phyloP scores from a whole-genome alignment of 1,140 invertebrate genomes.

The Drosophila ironensis region DNA sequence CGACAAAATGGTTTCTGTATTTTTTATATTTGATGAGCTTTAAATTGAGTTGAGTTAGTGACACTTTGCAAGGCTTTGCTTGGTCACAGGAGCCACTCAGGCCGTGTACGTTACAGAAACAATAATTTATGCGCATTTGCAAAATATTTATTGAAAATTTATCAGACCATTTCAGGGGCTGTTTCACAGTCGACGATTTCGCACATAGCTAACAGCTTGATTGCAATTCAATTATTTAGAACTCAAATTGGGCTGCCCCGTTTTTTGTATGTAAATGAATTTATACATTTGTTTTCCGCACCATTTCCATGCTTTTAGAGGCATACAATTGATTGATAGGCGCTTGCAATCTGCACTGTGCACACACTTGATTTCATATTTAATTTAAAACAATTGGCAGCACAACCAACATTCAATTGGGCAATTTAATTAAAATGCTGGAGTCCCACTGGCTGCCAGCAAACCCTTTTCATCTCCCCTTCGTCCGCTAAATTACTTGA shows the following conservation, averaged over 20 bases:
- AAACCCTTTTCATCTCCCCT: conserved; percentile 5
- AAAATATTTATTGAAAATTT: background rate
- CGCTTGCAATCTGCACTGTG: conserved; percentile 43
- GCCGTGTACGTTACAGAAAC: no score
- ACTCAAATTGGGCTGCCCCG: background rate
- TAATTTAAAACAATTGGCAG: conserved; percentile 54
- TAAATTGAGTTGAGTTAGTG: conserved; percentile 41
- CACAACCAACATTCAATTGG: conserved; percentile 42
- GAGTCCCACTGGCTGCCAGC: background rate
- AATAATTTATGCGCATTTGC: conserved; percentile 22
- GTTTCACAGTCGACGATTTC: background rate
- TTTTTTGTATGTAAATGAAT: conserved; percentile 21
- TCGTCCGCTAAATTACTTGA: conserved; percentile 15
- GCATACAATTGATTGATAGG: conserved; percentile 54
- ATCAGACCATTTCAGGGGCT: background rate
- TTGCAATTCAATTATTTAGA: conserved; percentile 43
- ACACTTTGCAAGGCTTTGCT: conserved; percentile 14
- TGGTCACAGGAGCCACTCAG: conserved; percentile 5
- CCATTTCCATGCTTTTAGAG: conserved; percentile 56
- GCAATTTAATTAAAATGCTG: conserved; percentile 59
- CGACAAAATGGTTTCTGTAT: background rate
- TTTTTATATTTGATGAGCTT: conserved; percentile 43
- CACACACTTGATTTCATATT: conserved; percentile 58
- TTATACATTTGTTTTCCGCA: conserved; percentile 54
- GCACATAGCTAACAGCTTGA: conserved; percentile 3